Base-by-base conservation (phyloP, 2,888 invertebrate genomes). In the Heliconius ethilla region DNA sequence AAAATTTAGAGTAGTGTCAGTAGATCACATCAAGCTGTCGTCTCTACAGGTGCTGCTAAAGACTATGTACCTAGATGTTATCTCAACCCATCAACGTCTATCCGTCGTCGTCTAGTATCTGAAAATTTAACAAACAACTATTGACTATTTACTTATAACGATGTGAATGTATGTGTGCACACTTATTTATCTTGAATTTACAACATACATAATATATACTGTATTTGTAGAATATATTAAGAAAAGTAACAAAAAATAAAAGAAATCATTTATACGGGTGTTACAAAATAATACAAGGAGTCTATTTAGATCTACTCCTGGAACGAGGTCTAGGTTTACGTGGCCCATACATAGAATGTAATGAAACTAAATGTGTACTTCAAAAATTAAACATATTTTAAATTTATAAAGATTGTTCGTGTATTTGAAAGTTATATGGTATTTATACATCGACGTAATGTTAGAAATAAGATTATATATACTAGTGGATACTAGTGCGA, bases 371-470 rank as follows among this genome's bases (percentile, higher is more conserved):
- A 29, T 18, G 18, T 29, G 63, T 29, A 7, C 18, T 67, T 37
- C n/a, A 3, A 11, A 37, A 37, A 67, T 37, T 5, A 37, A 67
- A 11, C 55, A 55, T 22, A 55, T n/a, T 37, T 25, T 67, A 40
- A 45, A 69, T 69, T 69, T 69, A 69, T 69, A 69, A 69, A 25
- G 37, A n/a, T 69, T 69, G 67, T 67, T 67, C 40, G 40, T 69
- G 69, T 40, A 45, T 69, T n/a, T 40, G 40, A 69, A 66, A 69
- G 40, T 18, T 69, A 37, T 69, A n/a, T 40, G 67, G n/a, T 67
- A 40, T 40, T 67, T 67, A 33, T 67, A 67, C 66, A 67, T 37
- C 66, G 66, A 67, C 37, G 66, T 67, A 45, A 69, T 69, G 25
- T 67, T 69, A 69, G 69, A 25, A 25, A 15, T 69, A 69, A 69